These are phyloP conservation scores for Sebastes schlegelii DNA, from an alignment of 2,113 vertebrate genomes.

Conservation along the genomic window DNA sequence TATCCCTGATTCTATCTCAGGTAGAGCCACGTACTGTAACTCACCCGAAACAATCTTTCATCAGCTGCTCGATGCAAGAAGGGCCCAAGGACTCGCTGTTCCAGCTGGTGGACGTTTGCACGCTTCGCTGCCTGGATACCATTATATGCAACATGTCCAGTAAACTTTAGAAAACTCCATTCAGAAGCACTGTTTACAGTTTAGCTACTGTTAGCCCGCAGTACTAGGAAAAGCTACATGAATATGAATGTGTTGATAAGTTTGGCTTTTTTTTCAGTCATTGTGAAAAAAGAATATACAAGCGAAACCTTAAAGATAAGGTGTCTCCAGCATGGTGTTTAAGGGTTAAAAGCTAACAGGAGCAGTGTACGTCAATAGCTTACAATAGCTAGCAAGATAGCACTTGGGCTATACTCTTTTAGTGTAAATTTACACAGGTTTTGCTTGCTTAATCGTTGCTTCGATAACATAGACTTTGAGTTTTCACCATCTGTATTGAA, in stretches of 20 bases:
- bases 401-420: background rate
- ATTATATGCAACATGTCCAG: background rate
- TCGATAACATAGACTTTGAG: too few relatives aligned
- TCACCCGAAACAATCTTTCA: constrained; percentile 20
- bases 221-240: too few relatives aligned
- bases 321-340: too few relatives aligned
- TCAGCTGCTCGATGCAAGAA: background rate
- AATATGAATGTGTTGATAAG: too few relatives aligned
- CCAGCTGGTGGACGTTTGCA: background rate
- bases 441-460: too few relatives aligned
- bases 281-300: too few relatives aligned
- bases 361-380: background rate
- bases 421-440: too few relatives aligned
- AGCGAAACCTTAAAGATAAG: background rate
- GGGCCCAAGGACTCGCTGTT: background rate
- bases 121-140: background rate
- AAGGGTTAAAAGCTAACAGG: background rate
- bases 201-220: too few relatives aligned
- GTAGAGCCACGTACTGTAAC: background rate
- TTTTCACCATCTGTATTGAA: too few relatives aligned
- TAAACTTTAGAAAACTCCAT: too few relatives aligned
- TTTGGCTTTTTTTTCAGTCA: too few relatives aligned
- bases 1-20: background rate
- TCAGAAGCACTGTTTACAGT: too few relatives aligned
- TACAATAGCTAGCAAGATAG: background rate